These are phyloP conservation scores for Tamias sibiricus DNA, from an alignment of 2,113 vertebrate genomes.

Conservation along the genomic window DNA sequence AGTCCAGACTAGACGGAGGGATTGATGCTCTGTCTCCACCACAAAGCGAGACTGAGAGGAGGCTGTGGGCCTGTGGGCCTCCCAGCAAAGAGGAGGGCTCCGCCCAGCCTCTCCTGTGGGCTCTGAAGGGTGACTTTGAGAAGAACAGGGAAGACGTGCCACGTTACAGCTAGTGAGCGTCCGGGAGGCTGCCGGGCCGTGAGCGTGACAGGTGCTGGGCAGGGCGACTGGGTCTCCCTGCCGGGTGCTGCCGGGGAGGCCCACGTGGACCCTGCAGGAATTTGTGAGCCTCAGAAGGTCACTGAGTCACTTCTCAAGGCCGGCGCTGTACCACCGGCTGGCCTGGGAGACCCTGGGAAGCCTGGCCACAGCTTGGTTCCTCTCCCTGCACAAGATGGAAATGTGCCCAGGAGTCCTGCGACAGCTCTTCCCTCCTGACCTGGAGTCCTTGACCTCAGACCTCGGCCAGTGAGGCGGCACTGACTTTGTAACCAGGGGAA, in stretches of 20 bases:
- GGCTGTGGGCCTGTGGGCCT: accelerated
- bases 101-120: accelerated
- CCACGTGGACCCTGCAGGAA: too few relatives aligned
- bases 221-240: accelerated
- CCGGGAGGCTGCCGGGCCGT: accelerated
- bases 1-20: not conserved
- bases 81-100: accelerated
- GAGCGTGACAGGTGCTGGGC: accelerated
- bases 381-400: not conserved
- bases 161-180: accelerated
- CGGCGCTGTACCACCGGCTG: accelerated
- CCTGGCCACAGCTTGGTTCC: too few relatives aligned
- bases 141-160: not conserved
- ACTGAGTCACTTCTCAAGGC: not conserved
- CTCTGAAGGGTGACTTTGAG: accelerated
- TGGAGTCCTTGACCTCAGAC: not conserved
- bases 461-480: not conserved
- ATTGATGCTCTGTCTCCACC: not conserved
- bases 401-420: accelerated
- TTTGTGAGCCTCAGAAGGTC: not conserved
- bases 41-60: not conserved
- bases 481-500: not conserved
- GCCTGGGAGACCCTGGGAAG: not conserved
- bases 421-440: not conserved
- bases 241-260: accelerated